phyloP scores from a whole-genome alignment of 1,140 invertebrate species.

The Asobara japonica region DNA sequence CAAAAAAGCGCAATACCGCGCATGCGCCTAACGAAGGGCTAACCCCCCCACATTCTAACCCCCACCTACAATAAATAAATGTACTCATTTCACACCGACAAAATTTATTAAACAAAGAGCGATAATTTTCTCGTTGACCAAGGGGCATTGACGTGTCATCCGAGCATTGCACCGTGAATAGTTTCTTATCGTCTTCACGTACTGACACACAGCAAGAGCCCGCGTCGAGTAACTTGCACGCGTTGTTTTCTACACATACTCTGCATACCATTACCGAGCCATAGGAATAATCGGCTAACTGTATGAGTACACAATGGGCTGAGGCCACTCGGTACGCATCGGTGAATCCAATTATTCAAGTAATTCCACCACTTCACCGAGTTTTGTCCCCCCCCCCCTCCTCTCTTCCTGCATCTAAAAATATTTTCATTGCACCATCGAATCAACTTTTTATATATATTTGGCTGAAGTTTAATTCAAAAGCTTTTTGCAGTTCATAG shows the following conservation, averaged over 20 bases:
- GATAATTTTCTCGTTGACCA: background rate
- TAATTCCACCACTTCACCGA: slow-evolving; percentile 48
- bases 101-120: too few relatives aligned
- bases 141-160: slow-evolving; percentile 47
- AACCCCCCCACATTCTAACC: too few relatives aligned
- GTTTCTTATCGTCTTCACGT: slow-evolving; percentile 25
- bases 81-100: background rate
- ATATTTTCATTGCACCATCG: background rate
- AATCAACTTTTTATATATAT: too few relatives aligned
- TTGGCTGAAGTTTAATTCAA: too few relatives aligned
- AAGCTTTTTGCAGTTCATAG: too few relatives aligned
- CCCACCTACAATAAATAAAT: too few relatives aligned
- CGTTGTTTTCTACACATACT: background rate
- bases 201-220: background rate
- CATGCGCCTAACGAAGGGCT: too few relatives aligned
- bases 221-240: background rate
- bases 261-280: slow-evolving; percentile 31
- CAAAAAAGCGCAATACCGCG: too few relatives aligned
- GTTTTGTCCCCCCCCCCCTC: background rate
- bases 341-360: slow-evolving; percentile 56
- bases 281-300: slow-evolving; percentile 54
- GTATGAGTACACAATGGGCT: slow-evolving; percentile 53
- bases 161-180: slow-evolving; percentile 43
- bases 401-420: background rate
- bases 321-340: slow-evolving; percentile 55